Evolutionary conservation across 2,113 vertebrate genomes (phyloP).

Genomic region (Urocynchramus pylzowi): DNA sequence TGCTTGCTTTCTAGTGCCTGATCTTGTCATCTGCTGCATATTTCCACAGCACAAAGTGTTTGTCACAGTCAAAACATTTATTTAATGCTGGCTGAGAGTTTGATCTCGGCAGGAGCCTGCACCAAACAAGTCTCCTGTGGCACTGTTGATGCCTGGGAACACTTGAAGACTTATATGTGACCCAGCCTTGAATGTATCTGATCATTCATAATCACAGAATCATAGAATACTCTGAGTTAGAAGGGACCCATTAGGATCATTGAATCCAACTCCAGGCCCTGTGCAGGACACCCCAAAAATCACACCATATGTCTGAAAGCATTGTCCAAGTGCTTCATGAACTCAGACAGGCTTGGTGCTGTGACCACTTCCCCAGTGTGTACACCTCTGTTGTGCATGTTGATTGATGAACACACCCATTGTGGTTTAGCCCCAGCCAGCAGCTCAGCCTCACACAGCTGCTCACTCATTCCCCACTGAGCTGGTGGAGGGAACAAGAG

Average conservation of each 20-base stretch:
- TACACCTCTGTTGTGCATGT: background rate
- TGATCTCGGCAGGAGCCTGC: background rate
- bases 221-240: background rate
- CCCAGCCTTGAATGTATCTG: background rate
- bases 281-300: background rate
- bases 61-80: background rate
- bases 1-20: background rate
- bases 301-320: background rate
- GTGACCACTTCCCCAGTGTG: background rate
- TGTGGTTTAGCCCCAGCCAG: background rate
- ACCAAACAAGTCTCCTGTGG: background rate
- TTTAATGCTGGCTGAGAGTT: background rate
- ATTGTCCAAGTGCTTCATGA: background rate
- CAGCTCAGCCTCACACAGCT: background rate
- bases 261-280: background rate
- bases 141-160: background rate
- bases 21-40: background rate
- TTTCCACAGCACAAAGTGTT: background rate
- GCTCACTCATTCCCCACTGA: fast-evolving
- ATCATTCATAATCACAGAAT: background rate
- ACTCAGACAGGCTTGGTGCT: background rate
- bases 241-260: background rate
- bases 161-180: background rate
- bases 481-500: background rate
- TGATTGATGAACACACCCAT: background rate